Conservation (phyloP, 2,113 vertebrate species). For the Anoplopoma fimbria region DNA sequence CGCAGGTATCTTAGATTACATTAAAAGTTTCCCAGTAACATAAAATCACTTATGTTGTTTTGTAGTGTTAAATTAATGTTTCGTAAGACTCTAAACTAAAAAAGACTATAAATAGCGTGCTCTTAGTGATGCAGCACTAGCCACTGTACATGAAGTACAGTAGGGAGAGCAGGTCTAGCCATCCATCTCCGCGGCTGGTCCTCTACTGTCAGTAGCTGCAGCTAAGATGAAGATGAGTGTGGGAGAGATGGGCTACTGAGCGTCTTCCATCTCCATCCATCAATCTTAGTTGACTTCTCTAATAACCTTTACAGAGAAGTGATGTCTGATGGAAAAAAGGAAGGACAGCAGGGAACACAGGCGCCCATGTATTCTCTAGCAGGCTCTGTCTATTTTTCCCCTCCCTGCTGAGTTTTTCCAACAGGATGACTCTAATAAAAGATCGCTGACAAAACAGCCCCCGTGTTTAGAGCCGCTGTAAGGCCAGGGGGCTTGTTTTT, state of each 20-base stretch:
- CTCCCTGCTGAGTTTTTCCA: slow-evolving; percentile 61
- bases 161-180: slow-evolving; percentile 43
- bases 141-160: slow-evolving; percentile 45
- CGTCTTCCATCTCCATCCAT: slow-evolving; percentile 70
- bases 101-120: slow-evolving; percentile 28
- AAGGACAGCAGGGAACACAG: slow-evolving; percentile 45
- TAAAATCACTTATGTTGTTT: slow-evolving; percentile 44
- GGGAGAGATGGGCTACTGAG: slow-evolving; percentile 73
- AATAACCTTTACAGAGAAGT: slow-evolving; percentile 74
- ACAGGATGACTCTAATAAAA: slow-evolving; percentile 75
- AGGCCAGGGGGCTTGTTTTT: slow-evolving; percentile 75
- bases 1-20: not conserved
- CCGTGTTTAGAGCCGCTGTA: slow-evolving; percentile 57
- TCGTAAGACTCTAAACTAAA: slow-evolving; percentile 22
- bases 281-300: slow-evolving; percentile 65
- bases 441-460: slow-evolving; percentile 77
- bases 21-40: slow-evolving; percentile 49
- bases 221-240: slow-evolving; percentile 74
- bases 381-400: slow-evolving; percentile 28
- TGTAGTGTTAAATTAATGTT: slow-evolving; percentile 39
- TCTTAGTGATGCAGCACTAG: slow-evolving; percentile 10
- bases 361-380: slow-evolving; percentile 26
- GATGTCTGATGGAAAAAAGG: slow-evolving; percentile 52
- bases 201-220: slow-evolving; percentile 61
- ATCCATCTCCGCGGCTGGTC: slow-evolving; percentile 57